A percentile compares a stretch with the other conserved stretches of the same genome.
phyloP scores from a whole-genome alignment of 2,113 vertebrate genomes.

The Sarotherodon lohbergeri region DNA sequence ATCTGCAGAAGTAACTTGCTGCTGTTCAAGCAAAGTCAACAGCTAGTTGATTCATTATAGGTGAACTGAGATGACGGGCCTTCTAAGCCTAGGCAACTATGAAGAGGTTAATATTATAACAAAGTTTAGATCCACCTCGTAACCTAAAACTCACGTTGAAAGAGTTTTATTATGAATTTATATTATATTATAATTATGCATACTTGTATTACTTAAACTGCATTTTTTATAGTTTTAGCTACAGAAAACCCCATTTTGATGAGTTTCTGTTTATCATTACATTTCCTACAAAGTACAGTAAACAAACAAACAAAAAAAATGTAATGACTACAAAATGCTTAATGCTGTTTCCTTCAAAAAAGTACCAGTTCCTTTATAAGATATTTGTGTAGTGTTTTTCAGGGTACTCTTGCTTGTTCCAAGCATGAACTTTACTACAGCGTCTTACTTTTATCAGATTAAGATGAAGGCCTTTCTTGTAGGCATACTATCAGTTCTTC shows the following conservation, averaged over 20 bases:
- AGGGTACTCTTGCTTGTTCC: background rate
- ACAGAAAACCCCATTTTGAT: background rate
- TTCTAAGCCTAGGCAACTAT: background rate
- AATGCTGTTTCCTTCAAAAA: background rate
- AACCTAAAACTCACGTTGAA: background rate
- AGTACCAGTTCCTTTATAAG: background rate
- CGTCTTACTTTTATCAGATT: background rate
- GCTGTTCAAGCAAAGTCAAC: background rate
- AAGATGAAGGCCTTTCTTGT: background rate
- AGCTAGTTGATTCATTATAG: background rate
- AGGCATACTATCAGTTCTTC: background rate
- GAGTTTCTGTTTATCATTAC: accelerated
- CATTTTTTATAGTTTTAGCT: background rate
- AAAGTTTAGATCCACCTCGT: background rate
- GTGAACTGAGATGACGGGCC: background rate
- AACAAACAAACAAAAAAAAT: background rate
- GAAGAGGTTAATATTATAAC: background rate
- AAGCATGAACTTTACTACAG: background rate
- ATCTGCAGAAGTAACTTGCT: background rate
- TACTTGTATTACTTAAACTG: background rate
- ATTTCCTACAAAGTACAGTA: background rate
- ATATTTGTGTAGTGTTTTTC: background rate
- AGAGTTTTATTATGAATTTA: background rate
- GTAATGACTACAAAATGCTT: background rate
- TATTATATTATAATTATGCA: background rate